Evolutionary conservation across 2,888 invertebrate genomes (phyloP), one percentile per base, ranked within the genome.

Genomic region (Hyposoter didymator): DNA sequence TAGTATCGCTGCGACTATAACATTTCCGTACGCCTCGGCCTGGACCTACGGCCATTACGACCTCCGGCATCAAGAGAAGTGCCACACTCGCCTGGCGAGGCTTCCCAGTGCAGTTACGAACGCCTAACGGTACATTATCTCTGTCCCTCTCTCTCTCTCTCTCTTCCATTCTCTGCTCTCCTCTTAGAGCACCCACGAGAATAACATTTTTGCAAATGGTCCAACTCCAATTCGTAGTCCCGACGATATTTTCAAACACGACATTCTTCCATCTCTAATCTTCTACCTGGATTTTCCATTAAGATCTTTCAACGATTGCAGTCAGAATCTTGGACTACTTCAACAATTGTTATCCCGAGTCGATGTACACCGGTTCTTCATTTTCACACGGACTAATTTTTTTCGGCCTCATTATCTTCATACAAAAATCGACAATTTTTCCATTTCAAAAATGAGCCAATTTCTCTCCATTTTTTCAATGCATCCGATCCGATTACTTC

Each of bases 21-120:
- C 64, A 82, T 85, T 82, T 82, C 82, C 70, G 75, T 78, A 70
- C 78, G 74, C 49, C 69, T 69, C 52, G 32, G 80, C 74, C 85
- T 79, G 85, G 85, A 85, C 85, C 85, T 85, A 85, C 82, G 85
- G 82, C 78, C 85, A 85, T 85, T 85, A 82, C 84, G 85, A 75
- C 82, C 85, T 82, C 82, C 82, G 82, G 82, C 85, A 75, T 85
- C 82, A 43, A 79, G 75, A 85, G 62, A 78, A 78, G 82, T 81
- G 55, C 78, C 72, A 78, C 76, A 64, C 73, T 74, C 66, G 67
- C 43, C 47, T 49, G 62, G 19, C 59, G 75, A 82, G 70, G 45
- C 82, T 79, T 78, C 78, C 72, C 78, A 72, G 82, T 85, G 82
- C 85, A 82, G 85, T 85, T 85, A 85, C 85, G 70, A 82, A 70